Conservation (phyloP, 2,888 invertebrate species). For the Dryobota labecula region DNA sequence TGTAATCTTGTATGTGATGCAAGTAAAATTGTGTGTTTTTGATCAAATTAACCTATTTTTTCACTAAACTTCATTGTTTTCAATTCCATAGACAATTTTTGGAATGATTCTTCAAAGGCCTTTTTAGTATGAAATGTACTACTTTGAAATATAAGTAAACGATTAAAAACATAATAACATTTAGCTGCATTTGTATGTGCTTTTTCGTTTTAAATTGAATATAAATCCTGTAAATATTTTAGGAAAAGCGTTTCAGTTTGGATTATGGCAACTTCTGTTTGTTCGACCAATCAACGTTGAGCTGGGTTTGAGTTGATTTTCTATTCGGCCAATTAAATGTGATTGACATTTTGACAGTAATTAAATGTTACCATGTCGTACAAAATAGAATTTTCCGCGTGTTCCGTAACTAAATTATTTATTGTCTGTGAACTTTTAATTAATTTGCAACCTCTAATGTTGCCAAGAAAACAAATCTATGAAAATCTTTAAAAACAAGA, state of each 20-base stretch:
- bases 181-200: too few species aligned
- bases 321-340: conserved; percentile 33
- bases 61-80: neutral
- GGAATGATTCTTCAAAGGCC: neutral
- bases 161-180: too few species aligned
- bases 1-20: fast-evolving
- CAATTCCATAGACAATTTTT: conserved; percentile 40
- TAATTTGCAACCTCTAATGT: conserved; percentile 47
- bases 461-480: conserved; percentile 47
- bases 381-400: conserved; percentile 36
- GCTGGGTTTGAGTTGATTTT: conserved; percentile 7
- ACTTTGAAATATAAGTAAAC: neutral
- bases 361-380: conserved; percentile 53
- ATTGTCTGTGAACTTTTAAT: conserved; percentile 41
- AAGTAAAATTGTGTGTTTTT: neutral
- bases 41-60: neutral
- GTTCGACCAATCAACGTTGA: conserved; percentile 38
- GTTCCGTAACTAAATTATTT: conserved; percentile 17
- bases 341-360: conserved; percentile 47
- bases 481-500: conserved; percentile 57
- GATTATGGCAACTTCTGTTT: neutral
- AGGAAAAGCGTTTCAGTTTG: neutral
- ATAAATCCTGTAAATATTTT: neutral
- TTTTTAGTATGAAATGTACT: neutral
- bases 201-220: neutral